Conservation (phyloP, 2,113 vertebrate genomes). For the Myocastor coypus region DNA sequence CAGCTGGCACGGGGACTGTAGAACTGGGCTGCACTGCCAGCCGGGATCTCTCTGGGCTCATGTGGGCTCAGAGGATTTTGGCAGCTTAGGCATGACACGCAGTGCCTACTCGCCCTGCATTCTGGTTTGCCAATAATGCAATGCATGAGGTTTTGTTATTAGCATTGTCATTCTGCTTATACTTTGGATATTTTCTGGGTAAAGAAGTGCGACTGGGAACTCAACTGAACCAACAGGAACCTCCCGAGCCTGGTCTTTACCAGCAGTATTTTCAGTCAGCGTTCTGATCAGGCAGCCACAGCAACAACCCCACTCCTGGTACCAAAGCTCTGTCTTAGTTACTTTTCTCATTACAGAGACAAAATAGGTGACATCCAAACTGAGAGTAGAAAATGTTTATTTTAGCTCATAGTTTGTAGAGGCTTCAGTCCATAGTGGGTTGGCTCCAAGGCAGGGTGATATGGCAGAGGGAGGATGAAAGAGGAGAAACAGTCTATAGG, state of each 20-base stretch:
- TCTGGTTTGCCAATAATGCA: not conserved
- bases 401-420: not conserved
- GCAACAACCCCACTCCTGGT: not conserved
- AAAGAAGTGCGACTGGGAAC: not conserved
- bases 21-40: no score
- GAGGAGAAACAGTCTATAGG: not conserved
- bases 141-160: not conserved
- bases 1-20: no score
- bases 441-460: not conserved
- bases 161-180: not conserved
- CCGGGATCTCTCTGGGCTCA: no score
- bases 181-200: not conserved
- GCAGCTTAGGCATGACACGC: not conserved
- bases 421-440: not conserved
- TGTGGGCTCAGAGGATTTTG: no score
- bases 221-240: not conserved
- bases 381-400: not conserved
- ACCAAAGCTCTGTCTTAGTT: not conserved
- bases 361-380: not conserved
- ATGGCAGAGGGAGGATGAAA: not conserved
- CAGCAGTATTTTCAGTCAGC: not conserved
- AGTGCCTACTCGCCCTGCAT: not conserved
- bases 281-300: not conserved
- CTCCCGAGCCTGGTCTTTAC: not conserved
- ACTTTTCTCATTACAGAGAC: not conserved